These are phyloP conservation scores for Drosophila ananassae DNA, from an alignment of 1,140 invertebrate species.

Conservation along the genomic window DNA sequence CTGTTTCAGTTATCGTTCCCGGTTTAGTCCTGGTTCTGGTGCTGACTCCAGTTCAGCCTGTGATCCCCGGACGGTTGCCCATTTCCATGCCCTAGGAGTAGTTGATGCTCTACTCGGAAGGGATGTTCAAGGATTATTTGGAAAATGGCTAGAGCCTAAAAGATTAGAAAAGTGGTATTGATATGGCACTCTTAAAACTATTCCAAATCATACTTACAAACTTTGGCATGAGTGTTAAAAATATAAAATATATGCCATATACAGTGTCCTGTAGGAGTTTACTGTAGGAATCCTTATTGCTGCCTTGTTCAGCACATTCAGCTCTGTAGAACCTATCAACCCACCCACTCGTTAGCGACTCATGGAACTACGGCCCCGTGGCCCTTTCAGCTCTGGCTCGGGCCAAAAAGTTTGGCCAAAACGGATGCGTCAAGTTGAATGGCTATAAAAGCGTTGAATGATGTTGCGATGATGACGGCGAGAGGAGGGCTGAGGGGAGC, in stretches of 20 bases:
- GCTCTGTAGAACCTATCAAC: conserved; percentile 18
- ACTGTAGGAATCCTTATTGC: neutral
- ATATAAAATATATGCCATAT: too few relatives aligned
- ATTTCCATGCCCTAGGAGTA: conserved; percentile 1
- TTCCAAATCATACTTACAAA: too few relatives aligned
- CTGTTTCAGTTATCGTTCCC: neutral
- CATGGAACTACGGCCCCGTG: conserved; percentile 22
- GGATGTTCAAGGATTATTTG: neutral
- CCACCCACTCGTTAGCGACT: conserved; percentile 34
- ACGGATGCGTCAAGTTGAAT: conserved; percentile 76
- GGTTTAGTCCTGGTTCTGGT: neutral
- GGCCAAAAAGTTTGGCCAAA: conserved; percentile 70
- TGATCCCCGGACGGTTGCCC: neutral
- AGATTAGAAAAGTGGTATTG: too few relatives aligned
- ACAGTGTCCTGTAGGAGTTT: neutral
- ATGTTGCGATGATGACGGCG: conserved; percentile 53
- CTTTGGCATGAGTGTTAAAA: too few relatives aligned
- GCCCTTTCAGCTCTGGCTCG: conserved; percentile 42
- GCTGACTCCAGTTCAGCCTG: neutral
- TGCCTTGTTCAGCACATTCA: neutral
- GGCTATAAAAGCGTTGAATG: conserved; percentile 79
- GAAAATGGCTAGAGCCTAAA: neutral
- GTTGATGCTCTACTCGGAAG: conserved; percentile 14
- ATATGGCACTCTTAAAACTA: too few relatives aligned
- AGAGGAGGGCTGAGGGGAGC: conserved; percentile 1